phyloP scores from a whole-genome alignment of 92 coral and sea anemone species.

The Porites rus region DNA sequence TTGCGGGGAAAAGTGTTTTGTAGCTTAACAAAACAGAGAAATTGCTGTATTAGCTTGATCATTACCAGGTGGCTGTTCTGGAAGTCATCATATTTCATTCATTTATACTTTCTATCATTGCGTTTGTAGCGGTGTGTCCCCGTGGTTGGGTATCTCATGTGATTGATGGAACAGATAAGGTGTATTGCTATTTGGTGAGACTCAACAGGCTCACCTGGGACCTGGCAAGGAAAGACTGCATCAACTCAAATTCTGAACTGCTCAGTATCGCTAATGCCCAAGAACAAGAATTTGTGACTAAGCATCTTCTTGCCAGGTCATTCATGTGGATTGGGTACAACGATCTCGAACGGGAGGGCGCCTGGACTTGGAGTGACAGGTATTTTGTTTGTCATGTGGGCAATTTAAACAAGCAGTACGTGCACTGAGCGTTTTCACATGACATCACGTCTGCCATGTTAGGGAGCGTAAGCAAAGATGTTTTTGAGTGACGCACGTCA shows the following conservation, averaged over 20 bases:
- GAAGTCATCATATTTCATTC: not conserved
- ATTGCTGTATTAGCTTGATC: too few relatives aligned
- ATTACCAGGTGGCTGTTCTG: not conserved
- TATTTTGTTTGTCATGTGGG: not conserved
- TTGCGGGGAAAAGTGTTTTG: too few relatives aligned
- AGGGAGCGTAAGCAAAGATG: too few relatives aligned
- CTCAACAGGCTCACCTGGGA: constrained; percentile 73
- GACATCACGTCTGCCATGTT: too few relatives aligned
- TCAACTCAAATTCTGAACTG: constrained; percentile 70
- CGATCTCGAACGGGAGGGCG: constrained; percentile 76
- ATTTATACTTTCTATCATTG: too few relatives aligned
- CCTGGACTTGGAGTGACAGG: constrained; percentile 94
- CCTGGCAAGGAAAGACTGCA: constrained; percentile 76
- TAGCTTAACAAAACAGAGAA: too few relatives aligned
- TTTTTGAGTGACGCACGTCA: too few relatives aligned
- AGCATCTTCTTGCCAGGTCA: constrained; percentile 76
- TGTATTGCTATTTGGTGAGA: constrained; percentile 78
- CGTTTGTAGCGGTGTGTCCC: constrained; percentile 62
- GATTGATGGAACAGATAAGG: constrained; percentile 37
- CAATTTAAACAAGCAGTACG: not conserved
- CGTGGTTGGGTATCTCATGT: constrained; percentile 72
- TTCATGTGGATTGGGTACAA: constrained; percentile 93
- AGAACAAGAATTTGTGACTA: constrained; percentile 87
- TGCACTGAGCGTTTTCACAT: too few relatives aligned
- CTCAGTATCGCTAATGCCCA: constrained; percentile 68